Conservation (phyloP, 2,113 vertebrate genomes). For the Bujurquina vittata region DNA sequence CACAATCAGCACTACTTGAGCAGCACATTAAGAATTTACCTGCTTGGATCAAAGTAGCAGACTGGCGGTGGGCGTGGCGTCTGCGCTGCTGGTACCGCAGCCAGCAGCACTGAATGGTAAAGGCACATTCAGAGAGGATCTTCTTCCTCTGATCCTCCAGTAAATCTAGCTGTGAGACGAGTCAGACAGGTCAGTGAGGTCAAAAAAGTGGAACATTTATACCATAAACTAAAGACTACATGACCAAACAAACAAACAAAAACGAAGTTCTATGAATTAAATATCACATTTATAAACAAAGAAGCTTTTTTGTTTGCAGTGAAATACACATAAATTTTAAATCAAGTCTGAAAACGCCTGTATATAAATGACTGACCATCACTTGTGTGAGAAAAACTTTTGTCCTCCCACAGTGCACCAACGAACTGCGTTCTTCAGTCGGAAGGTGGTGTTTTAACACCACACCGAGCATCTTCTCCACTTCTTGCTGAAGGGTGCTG, state of each 20-base stretch:
- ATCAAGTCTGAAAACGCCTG: neutral
- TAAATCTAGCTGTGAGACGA: conserved; percentile 83
- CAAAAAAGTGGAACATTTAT: neutral
- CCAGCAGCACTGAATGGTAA: conserved; percentile 91
- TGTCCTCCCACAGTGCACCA: conserved; percentile 88
- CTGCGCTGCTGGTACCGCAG: conserved; percentile 76
- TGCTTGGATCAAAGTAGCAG: conserved; percentile 90
- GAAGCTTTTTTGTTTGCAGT: neutral
- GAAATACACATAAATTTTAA: neutral
- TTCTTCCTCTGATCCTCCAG: conserved; percentile 84
- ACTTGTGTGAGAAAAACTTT: conserved; percentile 91
- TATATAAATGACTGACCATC: conserved; percentile 78
- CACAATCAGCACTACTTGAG: neutral
- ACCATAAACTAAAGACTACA: neutral
- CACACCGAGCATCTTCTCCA: conserved; percentile 78
- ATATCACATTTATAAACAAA: neutral
- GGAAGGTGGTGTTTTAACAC: conserved; percentile 46
- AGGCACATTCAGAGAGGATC: conserved; percentile 82
- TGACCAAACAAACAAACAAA: neutral
- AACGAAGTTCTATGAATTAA: neutral
- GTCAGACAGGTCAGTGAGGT: conserved; percentile 11
- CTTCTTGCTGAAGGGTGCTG: conserved; percentile 34
- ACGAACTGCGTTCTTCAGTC: conserved; percentile 30
- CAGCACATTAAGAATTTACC: conserved; percentile 75
- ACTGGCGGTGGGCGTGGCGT: conserved; percentile 62